Evolutionary conservation across 2,113 vertebrate genomes (phyloP).

Genomic region (Menidia beryllina): DNA sequence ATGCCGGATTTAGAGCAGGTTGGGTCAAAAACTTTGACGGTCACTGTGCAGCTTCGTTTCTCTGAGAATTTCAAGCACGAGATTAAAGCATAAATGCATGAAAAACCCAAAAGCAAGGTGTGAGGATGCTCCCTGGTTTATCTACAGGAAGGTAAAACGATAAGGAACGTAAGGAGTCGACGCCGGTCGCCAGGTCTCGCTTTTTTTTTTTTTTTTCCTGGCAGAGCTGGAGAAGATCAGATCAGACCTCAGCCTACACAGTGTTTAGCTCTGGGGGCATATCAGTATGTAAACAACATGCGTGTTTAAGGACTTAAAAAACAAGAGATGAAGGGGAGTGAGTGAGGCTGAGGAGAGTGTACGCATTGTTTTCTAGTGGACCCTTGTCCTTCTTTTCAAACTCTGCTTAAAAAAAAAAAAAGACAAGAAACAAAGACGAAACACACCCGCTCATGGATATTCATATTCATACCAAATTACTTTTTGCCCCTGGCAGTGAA

Average conservation of each 20-base stretch:
- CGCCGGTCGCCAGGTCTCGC: neutral
- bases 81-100: too few relatives aligned
- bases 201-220: too few relatives aligned
- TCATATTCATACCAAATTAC: slow-evolving; percentile 52
- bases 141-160: neutral
- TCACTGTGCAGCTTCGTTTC: too few relatives aligned
- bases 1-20: neutral
- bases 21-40: neutral
- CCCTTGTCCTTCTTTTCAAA: slow-evolving; percentile 46
- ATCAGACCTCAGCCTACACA: slow-evolving; percentile 11
- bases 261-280: neutral
- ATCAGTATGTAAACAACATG: slow-evolving; percentile 18
- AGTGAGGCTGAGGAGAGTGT: too few relatives aligned
- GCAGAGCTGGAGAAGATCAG: slow-evolving; percentile 11
- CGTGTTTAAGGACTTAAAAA: slow-evolving; percentile 11
- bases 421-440: too few relatives aligned
- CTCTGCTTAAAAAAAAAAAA: slow-evolving; percentile 39
- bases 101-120: neutral
- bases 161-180: neutral
- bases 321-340: neutral
- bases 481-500: slow-evolving; percentile 32
- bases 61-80: too few relatives aligned
- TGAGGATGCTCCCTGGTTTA: neutral
- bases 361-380: slow-evolving; percentile 50
- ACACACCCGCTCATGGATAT: slow-evolving; percentile 70